Conservation (phyloP, 2,113 vertebrate genomes). For the Cryptoleucopteryx plumbea region DNA sequence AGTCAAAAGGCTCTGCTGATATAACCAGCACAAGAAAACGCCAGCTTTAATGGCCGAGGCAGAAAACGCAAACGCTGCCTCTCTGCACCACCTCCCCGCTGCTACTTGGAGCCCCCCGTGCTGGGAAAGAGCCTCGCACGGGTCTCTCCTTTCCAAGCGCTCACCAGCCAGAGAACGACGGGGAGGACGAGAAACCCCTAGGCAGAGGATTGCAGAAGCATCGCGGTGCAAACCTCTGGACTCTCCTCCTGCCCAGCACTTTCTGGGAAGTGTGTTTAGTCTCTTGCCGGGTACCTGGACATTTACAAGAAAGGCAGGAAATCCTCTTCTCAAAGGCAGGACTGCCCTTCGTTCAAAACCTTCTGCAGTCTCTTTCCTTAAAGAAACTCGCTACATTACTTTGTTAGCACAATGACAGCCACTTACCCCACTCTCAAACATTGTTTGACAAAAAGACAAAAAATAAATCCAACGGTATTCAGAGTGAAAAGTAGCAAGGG, state of each 20-base stretch:
- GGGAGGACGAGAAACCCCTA: neutral
- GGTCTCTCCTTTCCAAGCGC: fast-evolving
- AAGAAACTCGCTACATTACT: neutral
- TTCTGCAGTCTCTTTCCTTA: neutral
- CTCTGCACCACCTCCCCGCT: neutral
- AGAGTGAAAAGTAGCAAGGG: fast-evolving
- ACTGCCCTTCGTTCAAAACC: neutral
- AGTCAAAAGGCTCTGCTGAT: neutral
- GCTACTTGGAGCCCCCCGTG: neutral
- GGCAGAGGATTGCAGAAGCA: neutral
- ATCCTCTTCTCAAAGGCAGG: neutral
- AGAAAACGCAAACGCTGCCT: neutral
- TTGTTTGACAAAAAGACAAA: fast-evolving
- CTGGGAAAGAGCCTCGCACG: fast-evolving
- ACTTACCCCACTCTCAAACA: fast-evolving
- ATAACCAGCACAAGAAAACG: neutral
- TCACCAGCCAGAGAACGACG: fast-evolving
- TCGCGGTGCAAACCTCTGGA: fast-evolving
- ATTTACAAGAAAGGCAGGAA: neutral
- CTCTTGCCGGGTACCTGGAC: neutral
- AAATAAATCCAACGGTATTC: fast-evolving
- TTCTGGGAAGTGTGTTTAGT: fast-evolving
- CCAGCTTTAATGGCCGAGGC: neutral
- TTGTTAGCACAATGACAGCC: neutral
- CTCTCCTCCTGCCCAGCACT: neutral